Conservation (phyloP, 2,888 invertebrate species). For the Macrophya alboannulata region DNA sequence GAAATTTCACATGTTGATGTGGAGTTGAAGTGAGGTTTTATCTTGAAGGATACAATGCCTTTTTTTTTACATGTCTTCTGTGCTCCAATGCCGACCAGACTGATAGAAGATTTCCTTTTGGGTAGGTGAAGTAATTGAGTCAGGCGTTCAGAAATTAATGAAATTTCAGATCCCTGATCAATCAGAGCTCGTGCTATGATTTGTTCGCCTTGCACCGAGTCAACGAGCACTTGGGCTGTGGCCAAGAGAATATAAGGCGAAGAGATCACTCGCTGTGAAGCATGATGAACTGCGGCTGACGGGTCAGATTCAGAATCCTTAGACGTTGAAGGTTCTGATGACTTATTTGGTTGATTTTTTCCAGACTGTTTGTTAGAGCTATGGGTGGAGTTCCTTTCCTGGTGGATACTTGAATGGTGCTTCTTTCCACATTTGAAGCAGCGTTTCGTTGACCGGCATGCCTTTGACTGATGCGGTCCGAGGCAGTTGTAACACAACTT, state of each 20-base stretch:
- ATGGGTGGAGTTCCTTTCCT: no score
- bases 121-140: not conserved
- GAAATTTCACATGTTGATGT: not conserved
- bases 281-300: not conserved
- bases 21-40: not conserved
- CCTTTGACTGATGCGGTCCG: conserved; percentile 18
- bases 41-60: not conserved
- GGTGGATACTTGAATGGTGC: not conserved
- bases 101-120: not conserved
- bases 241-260: not conserved
- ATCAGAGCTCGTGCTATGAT: not conserved
- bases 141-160: not conserved
- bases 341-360: no score
- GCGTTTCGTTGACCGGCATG: conserved; percentile 9
- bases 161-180: conserved; percentile 12
- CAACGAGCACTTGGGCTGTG: conserved; percentile 41
- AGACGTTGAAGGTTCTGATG: no score
- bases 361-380: no score
- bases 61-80: not conserved
- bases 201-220: not conserved
- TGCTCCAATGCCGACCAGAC: not conserved
- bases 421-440: not conserved
- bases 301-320: not conserved
- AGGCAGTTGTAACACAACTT: conserved; percentile 53
- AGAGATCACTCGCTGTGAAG: not conserved